These are phyloP conservation scores for Diacarnus erythraeanus DNA, from an alignment of 37 sponge, comb jelly and placozoan genomes.

Conservation along the genomic window DNA sequence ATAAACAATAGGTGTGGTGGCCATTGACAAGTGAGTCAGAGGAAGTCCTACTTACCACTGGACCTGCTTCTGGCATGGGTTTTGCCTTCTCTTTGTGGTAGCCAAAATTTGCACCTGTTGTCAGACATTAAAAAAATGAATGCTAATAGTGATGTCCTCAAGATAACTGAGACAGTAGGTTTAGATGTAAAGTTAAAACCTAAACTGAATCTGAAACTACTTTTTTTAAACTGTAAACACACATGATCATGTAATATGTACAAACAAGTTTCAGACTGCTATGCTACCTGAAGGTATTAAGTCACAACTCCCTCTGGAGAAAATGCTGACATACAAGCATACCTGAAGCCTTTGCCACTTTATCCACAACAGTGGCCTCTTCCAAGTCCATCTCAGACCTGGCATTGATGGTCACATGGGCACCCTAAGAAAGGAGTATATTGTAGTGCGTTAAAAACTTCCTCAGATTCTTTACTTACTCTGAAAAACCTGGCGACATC, in stretches of 20 bases:
- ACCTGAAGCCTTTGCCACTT: slow-evolving; percentile 90
- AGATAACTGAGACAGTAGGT: no score
- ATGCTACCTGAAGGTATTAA: not conserved
- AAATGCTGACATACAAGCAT: not conserved
- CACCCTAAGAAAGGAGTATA: slow-evolving; percentile 34
- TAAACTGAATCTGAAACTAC: no score
- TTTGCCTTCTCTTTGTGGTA: slow-evolving; percentile 89
- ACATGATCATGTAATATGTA: slow-evolving; percentile 1
- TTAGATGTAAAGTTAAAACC: no score
- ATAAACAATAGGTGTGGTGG: not conserved
- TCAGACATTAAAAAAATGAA: not conserved
- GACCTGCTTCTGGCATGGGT: slow-evolving; percentile 43
- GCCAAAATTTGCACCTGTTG: slow-evolving; percentile 82
- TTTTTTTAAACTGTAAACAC: not conserved
- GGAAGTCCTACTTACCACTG: slow-evolving; percentile 59
- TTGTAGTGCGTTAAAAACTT: not conserved
- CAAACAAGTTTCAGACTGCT: slow-evolving; percentile 1
- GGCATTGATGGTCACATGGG: slow-evolving; percentile 89
- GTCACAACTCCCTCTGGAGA: not conserved
- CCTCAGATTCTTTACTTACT: slow-evolving; percentile 29
- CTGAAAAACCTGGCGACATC: slow-evolving; percentile 74
- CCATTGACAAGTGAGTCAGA: not conserved
- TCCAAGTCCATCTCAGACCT: slow-evolving; percentile 88
- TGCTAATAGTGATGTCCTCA: no score
- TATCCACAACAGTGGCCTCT: slow-evolving; percentile 62